Evolutionary conservation across 2,113 vertebrate species (phyloP).

Genomic region (Calcarius ornatus): DNA sequence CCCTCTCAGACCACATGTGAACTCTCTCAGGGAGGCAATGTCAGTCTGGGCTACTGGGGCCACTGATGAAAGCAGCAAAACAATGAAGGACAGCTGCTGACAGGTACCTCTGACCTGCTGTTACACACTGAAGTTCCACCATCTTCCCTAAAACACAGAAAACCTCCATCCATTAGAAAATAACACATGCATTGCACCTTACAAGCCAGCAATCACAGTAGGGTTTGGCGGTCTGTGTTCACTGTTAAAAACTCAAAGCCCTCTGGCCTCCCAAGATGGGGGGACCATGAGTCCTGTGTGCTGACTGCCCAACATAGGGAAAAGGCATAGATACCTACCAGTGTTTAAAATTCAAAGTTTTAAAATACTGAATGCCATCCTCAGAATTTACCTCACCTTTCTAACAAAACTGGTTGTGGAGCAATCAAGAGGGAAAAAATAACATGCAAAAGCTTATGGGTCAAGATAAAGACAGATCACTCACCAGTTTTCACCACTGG

Average conservation of each 20-base stretch:
- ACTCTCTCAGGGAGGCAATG: background rate
- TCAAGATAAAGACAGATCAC: background rate
- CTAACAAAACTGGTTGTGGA: background rate
- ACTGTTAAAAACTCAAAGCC: background rate
- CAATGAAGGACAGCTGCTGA: background rate
- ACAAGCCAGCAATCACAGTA: background rate
- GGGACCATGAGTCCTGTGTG: accelerated
- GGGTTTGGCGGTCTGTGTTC: background rate
- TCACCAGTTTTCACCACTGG: background rate
- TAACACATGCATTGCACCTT: background rate
- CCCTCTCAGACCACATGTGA: background rate
- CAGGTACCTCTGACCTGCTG: background rate
- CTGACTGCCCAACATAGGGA: background rate
- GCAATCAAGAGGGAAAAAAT: background rate
- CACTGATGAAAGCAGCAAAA: background rate
- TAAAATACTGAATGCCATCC: background rate
- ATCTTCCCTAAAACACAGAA: background rate
- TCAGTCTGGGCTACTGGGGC: background rate
- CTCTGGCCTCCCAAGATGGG: background rate
- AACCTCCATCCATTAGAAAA: background rate
- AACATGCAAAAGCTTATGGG: background rate
- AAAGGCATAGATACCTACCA: background rate
- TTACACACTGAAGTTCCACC: background rate
- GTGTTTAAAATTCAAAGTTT: background rate
- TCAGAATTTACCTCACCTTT: background rate